These are phyloP conservation scores for Urocyon cinereoargenteus DNA, from an alignment of 2,797 vertebrate species.

Conservation along the genomic window DNA sequence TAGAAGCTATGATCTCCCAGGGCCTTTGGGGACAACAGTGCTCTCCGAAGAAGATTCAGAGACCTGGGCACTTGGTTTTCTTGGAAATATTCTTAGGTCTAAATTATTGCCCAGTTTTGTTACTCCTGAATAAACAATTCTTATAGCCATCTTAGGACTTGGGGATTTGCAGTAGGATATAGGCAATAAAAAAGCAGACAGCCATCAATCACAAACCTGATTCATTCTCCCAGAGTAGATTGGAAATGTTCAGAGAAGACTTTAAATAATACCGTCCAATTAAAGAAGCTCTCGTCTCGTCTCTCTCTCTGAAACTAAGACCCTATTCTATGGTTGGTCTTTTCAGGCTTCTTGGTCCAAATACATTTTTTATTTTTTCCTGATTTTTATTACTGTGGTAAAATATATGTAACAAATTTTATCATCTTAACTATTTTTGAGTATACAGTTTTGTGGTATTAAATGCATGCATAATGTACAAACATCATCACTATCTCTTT, in stretches of 20 bases:
- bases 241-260: not conserved
- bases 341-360: constrained; percentile 7
- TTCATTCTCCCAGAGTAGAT: not conserved
- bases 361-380: not conserved
- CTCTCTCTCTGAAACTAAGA: not conserved
- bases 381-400: not conserved
- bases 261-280: not conserved
- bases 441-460: not conserved
- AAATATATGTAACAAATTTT: not conserved
- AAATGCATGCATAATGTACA: not conserved
- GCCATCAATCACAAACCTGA: not conserved
- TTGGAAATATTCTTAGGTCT: not conserved
- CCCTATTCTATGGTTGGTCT: not conserved
- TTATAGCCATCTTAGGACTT: not conserved
- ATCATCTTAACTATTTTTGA: not conserved
- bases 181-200: not conserved
- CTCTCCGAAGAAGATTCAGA: not conserved
- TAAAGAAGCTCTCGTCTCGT: not conserved
- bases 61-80: not conserved
- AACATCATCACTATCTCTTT: not conserved
- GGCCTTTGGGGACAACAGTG: not conserved
- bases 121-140: not conserved
- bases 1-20: not conserved
- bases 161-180: not conserved
- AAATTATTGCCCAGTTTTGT: not conserved